phyloP scores from a whole-genome alignment of 2,797 vertebrate species.

The Mormyrops boulengeri region DNA sequence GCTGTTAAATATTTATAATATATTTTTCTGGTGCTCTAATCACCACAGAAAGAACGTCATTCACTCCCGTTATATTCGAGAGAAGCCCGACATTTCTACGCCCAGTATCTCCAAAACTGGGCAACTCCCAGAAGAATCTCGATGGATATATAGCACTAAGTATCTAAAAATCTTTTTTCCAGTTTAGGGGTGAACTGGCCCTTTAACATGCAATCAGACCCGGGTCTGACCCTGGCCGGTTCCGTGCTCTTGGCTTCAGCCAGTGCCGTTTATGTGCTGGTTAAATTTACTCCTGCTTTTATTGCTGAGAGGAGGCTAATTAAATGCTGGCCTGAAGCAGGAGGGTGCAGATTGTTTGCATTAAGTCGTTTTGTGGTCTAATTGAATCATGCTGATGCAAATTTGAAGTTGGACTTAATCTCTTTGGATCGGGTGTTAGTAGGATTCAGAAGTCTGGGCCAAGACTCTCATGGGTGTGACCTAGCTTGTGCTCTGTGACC shows the following conservation, averaged over 20 bases:
- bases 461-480: conserved; percentile 25
- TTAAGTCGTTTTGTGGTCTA: conserved; percentile 18
- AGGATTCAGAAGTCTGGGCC: conserved; percentile 16
- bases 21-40: background rate
- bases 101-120: background rate
- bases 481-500: background rate
- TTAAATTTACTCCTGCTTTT: conserved; percentile 7
- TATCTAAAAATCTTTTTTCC: background rate
- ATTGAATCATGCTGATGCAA: conserved; percentile 20
- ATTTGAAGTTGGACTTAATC: conserved; percentile 29
- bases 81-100: background rate
- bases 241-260: background rate
- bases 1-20: background rate
- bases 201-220: background rate
- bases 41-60: background rate
- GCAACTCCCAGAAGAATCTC: background rate
- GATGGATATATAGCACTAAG: background rate
- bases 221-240: background rate
- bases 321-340: conserved; percentile 12
- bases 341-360: conserved; percentile 18
- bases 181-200: background rate
- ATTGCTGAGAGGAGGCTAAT: conserved; percentile 10
- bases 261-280: conserved; percentile 1
- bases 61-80: background rate
- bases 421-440: conserved; percentile 21